Evolutionary conservation across 23 tunicate species (phyloP).

Genomic region (Ciona savignyi): DNA sequence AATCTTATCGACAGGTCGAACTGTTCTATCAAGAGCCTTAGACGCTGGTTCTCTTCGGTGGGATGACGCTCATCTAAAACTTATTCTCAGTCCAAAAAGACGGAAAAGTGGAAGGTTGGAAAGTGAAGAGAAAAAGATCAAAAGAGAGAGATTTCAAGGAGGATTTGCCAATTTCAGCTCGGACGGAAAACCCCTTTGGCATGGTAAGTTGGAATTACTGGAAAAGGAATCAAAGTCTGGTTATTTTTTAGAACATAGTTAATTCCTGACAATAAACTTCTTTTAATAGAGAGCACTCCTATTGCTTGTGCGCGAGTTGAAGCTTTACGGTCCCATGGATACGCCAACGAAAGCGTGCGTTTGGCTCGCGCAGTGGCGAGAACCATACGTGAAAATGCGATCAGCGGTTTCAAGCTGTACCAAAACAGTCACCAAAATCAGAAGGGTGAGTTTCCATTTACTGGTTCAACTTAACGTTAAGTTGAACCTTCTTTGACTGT

Average conservation of each 20-base stretch:
- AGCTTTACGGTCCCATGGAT: constrained; percentile 67
- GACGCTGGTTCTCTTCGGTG: constrained; percentile 51
- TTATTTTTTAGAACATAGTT: too few relatives aligned
- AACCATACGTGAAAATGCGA: constrained; percentile 36
- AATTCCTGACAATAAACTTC: too few relatives aligned
- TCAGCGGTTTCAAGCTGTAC: constrained; percentile 15
- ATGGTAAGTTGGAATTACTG: constrained; percentile 42
- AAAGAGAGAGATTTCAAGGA: neutral
- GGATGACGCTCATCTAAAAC: constrained; percentile 50
- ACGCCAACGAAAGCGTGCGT: constrained; percentile 44
- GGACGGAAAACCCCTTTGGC: constrained; percentile 67
- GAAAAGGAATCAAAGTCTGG: too few relatives aligned
- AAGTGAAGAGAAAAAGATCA: neutral
- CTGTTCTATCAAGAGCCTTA: constrained; percentile 59
- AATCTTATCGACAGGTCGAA: constrained; percentile 31
- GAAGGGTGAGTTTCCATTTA: neutral
- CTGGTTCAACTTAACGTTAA: too few relatives aligned
- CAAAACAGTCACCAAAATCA: constrained; percentile 6
- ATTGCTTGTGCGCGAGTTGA: constrained; percentile 69
- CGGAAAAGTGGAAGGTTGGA: neutral
- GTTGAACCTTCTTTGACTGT: too few relatives aligned
- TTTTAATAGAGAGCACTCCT: constrained; percentile 40
- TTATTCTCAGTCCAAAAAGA: constrained; percentile 15
- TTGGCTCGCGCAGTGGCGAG: constrained; percentile 74
- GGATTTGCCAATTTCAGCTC: constrained; percentile 19